A percentile compares a stretch with the other conserved stretches of the same genome.
phyloP scores from a whole-genome alignment of 2,113 vertebrate species.

The Cnemophilus loriae region DNA sequence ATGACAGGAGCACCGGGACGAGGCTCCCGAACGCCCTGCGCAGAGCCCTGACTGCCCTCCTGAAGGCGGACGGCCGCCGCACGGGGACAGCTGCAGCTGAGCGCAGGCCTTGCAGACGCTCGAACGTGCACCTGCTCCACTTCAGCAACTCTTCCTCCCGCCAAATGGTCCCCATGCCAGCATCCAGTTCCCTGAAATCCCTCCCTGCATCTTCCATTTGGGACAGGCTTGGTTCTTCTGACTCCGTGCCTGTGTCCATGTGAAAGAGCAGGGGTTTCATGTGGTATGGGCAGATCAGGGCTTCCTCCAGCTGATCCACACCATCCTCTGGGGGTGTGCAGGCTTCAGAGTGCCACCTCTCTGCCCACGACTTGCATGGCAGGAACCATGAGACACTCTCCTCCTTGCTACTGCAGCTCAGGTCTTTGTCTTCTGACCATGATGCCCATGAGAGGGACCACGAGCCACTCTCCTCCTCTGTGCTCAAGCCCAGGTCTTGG shows the following conservation, averaged over 20 bases:
- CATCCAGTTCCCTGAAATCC: not conserved
- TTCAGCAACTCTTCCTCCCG: not conserved
- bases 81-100: not conserved
- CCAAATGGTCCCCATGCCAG: not conserved
- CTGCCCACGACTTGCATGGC: not conserved
- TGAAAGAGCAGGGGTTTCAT: not conserved
- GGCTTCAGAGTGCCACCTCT: not conserved
- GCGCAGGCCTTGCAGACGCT: not conserved
- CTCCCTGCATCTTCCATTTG: not conserved
- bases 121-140: not conserved
- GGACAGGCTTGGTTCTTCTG: not conserved
- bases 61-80: too few species aligned
- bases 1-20: too few species aligned
- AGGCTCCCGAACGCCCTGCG: not conserved
- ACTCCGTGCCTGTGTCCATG: not conserved
- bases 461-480: too few species aligned
- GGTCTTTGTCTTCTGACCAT: not conserved
- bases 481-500: not conserved
- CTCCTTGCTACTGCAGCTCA: not conserved
- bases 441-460: too few species aligned
- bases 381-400: not conserved
- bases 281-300: not conserved
- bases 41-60: not conserved
- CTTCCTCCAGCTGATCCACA: not conserved
- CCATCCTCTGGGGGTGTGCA: not conserved